phyloP scores from a whole-genome alignment of 2,797 vertebrate species.

The Falco rusticolus region DNA sequence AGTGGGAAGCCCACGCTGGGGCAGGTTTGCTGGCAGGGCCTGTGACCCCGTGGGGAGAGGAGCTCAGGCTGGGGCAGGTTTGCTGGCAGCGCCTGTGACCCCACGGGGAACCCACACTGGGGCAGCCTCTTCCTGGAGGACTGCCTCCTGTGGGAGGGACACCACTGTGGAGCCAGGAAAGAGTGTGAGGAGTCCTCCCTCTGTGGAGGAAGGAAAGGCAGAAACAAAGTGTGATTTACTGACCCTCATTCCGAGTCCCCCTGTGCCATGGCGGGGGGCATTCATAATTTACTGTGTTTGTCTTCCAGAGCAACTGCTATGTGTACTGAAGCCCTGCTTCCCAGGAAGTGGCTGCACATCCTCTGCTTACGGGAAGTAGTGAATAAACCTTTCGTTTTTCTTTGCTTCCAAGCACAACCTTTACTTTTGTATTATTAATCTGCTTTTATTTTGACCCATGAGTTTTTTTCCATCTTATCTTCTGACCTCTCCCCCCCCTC shows the following conservation, averaged over 20 bases:
- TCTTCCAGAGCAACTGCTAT: not conserved
- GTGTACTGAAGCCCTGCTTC: rapidly evolving
- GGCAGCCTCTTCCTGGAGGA: not conserved
- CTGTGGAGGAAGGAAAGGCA: not conserved
- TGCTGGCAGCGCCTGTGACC: not conserved
- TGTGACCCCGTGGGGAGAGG: not conserved
- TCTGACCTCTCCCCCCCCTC: not conserved
- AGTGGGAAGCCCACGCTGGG: rapidly evolving
- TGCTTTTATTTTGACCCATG: not conserved
- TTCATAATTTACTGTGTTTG: not conserved
- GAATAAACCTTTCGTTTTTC: not conserved
- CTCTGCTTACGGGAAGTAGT: not conserved
- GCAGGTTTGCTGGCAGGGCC: not conserved
- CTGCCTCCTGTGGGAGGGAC: not conserved
- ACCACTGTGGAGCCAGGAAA: not conserved
- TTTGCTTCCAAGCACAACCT: not conserved
- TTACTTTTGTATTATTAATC: not conserved
- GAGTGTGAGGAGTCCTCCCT: not conserved
- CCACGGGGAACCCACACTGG: not conserved
- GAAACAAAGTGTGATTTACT: too few species aligned
- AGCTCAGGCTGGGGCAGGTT: not conserved
- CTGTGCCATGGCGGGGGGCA: not conserved
- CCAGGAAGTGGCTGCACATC: not conserved
- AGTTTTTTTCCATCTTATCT: not conserved
- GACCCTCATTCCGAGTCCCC: not conserved